Percentiles rank a stretch among this genome's conserved stretches.
Conservation (phyloP, 2,113 vertebrate species). For the Platycercus adscitus region DNA sequence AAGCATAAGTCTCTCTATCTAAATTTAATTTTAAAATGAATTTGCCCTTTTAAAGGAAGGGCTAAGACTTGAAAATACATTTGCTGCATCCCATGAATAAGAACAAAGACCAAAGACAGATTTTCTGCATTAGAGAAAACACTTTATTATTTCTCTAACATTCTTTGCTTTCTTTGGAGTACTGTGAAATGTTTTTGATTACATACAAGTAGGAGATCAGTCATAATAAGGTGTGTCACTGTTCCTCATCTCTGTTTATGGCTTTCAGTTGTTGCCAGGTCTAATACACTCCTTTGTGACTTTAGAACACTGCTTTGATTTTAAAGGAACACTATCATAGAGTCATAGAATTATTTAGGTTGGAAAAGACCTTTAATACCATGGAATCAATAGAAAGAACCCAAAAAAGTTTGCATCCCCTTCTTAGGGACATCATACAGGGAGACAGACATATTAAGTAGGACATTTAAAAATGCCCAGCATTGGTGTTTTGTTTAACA, state of each 20-base stretch:
- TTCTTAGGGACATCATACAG: not conserved
- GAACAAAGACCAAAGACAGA: slow-evolving; percentile 1
- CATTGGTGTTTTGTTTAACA: not conserved
- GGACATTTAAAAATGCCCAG: not conserved
- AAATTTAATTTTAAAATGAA: not conserved
- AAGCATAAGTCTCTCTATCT: not conserved
- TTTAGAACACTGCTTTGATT: not conserved
- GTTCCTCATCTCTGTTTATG: not conserved
- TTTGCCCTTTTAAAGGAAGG: not conserved
- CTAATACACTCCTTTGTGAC: not conserved
- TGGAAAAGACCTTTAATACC: not conserved
- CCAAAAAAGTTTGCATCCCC: not conserved
- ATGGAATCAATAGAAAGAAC: not conserved
- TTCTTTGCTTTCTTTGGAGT: slow-evolving; percentile 36
- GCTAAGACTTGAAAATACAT: not conserved
- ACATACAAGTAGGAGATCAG: slow-evolving; percentile 4
- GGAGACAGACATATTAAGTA: not conserved
- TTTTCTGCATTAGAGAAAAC: slow-evolving; percentile 9
- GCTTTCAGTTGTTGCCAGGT: not conserved
- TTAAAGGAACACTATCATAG: not conserved
- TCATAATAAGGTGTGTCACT: slow-evolving; percentile 5
- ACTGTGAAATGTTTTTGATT: slow-evolving; percentile 18
- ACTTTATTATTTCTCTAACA: slow-evolving; percentile 53
- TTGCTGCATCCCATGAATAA: not conserved
- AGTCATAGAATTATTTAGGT: not conserved